These are phyloP conservation scores for Anguilla rostrata DNA, from an alignment of 2,113 vertebrate genomes.

Conservation along the genomic window DNA sequence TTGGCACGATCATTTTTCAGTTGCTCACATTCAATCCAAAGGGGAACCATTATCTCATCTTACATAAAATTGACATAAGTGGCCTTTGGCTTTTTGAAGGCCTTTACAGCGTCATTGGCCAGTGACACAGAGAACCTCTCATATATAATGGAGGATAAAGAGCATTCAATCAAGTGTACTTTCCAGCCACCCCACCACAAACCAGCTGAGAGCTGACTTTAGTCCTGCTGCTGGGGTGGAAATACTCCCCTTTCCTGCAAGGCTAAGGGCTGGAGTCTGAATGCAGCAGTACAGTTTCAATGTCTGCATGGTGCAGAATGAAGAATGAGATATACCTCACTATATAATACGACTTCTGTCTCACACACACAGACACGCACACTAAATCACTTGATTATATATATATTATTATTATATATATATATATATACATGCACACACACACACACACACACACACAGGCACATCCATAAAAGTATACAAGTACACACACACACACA, in stretches of 20 bases:
- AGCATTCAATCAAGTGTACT: not conserved
- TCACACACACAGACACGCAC: too few species aligned
- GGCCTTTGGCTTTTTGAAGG: conserved; percentile 2
- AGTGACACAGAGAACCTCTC: not conserved
- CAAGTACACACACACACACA: not conserved
- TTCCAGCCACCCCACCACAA: not conserved
- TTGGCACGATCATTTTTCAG: not conserved
- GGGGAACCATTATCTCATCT: conserved; percentile 5
- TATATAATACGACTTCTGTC: too few species aligned
- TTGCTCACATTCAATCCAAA: not conserved
- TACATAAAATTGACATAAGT: not conserved
- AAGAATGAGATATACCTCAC: too few species aligned
- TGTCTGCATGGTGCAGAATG: not conserved
- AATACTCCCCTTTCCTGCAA: not conserved
- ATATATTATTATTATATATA: not conserved
- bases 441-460: not conserved
- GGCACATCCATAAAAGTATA: not conserved
- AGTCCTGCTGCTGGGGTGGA: not conserved
- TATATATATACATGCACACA: not conserved
- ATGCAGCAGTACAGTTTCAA: not conserved
- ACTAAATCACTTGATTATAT: too few species aligned
- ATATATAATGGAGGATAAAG: not conserved
- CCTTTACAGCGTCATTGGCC: conserved; percentile 3
- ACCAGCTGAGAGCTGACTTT: not conserved
- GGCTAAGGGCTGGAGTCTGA: not conserved